Base-by-base conservation (phyloP, 2,888 invertebrate genomes). In the Erebia ligea region DNA sequence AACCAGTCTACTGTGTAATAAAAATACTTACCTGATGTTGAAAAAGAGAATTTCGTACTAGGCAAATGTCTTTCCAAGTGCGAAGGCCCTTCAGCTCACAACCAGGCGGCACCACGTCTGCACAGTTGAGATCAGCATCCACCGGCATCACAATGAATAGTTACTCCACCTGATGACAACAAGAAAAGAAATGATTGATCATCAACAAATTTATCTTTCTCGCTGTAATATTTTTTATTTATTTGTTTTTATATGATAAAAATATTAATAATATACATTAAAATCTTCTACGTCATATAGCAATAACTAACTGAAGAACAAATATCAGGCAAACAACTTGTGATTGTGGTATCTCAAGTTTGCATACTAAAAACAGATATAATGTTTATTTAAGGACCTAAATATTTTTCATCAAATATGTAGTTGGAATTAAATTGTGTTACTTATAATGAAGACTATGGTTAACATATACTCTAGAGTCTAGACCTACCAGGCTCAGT, bases 101-200 rank as follows among this genome's bases (percentile, higher is more conserved):
- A 91, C 87, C 91, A 90, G 88, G 91, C 89, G 91, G 91, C 92
- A 90, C 93, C 91, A 91, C 93, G 91, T 90, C 93, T 91, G 91
- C 92, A 88, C 90, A 86, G 87, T 91, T 87, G 83, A 88, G 89
- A 92, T 91, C 92, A 89, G 92, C 93, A 94, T 93, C 93, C 93
- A 93, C 91, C 93, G 93, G 93, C 94, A 94, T 94, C 93, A 94
- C 94, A 93, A 89, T 90, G 88, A 92, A 90, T 91, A 89, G 89
- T 91, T 89, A 88, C 93, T 86, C 91, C 91, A 92, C 93, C 93
- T 93, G 82, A 69, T 77, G 76, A 21, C 63, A 67, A 65, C 15
- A 15, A 59, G 21, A 54, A 54, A 58, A 2, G 2, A 13, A 42
- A 19, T 42, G 19, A 17, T 34, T 6, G 34, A 6, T 34, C 34